A percentile compares a stretch with the other conserved stretches of the same genome.
Conservation (phyloP, 2,888 invertebrate species). For the Chelonus formosanus region DNA sequence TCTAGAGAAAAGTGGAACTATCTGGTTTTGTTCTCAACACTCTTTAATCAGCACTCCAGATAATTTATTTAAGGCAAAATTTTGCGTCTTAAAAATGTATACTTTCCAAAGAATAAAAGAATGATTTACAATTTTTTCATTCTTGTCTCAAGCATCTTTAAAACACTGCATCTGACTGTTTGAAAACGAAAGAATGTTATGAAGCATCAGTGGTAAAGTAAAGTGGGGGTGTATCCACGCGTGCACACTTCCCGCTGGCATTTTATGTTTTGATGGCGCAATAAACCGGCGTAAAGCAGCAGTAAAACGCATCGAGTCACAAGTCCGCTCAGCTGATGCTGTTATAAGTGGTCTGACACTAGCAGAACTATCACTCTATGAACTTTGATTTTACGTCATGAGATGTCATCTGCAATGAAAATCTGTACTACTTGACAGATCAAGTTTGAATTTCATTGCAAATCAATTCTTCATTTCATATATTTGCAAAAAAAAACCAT, state of each 20-base stretch:
- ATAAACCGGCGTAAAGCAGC: conserved; percentile 65
- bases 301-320: conserved; percentile 66
- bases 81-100: no score
- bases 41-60: no score
- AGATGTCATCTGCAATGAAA: conserved; percentile 38
- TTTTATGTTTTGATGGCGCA: conserved; percentile 66
- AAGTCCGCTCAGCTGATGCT: conserved; percentile 64
- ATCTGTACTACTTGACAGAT: neutral
- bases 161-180: conserved; percentile 19
- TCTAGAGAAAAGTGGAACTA: no score
- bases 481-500: no score
- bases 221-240: conserved; percentile 59
- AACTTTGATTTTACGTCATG: conserved; percentile 45
- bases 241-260: conserved; percentile 59
- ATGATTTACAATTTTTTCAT: neutral
- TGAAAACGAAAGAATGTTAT: conserved; percentile 49
- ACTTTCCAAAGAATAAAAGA: neutral
- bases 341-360: conserved; percentile 58
- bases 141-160: conserved; percentile 8
- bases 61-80: no score
- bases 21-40: no score
- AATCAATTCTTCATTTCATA: neutral
- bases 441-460: no score
- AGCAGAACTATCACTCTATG: conserved; percentile 48
- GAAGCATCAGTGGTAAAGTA: conserved; percentile 47